Base-by-base conservation (phyloP, 2,888 invertebrate genomes). In the Campaea margaritaria region DNA sequence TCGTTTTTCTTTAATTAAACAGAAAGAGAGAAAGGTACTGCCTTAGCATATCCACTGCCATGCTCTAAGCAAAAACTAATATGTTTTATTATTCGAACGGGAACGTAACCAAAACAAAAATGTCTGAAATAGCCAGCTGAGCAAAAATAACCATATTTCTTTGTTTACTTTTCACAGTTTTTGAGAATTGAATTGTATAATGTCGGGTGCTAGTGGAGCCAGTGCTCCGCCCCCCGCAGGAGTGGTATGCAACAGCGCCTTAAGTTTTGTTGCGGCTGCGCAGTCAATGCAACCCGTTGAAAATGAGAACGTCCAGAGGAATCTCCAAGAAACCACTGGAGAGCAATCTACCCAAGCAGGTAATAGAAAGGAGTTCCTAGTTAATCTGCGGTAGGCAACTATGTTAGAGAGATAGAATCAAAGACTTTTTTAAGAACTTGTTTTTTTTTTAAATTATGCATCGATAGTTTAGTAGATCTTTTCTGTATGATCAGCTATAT, bases 211-310 rank as follows among this genome's bases (percentile, higher is more conserved):
- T 1, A 81, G 75, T 50, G 71, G 78, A 21, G 59, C 78, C 0
- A 76, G 77, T n/a, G 68, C 73, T 66, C 70, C 74, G 15, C 74
- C 76, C 16, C 65, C 75, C 0, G 62, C 78, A 11, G 89, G 89
- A 3, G 81, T 91, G 1, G 82, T 89, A 2, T 78, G 82, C 12
- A 90, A 81, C 63, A 91, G 91, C 64, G 91, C 87, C 0, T 62
- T 91, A 14, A 81, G 86, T 13, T 91, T 91, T 44, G 82, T 89
- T 75, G 82, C 86, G 80, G 75, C 80, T 71, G 85, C 87, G 81
- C 89, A 86, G 63, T 72, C 78, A 10, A 62, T 79, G 38, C 68
- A 66, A 60, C 68, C 76, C 67, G 5, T 5, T 21, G 74, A 63
- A 28, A 50, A 50, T 21, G 58, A 45, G 2, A 54, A 70, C 58